Percentiles rank a stretch among this genome's conserved stretches.
Evolutionary conservation across 1,140 invertebrate genomes (phyloP).

Genomic region (Camponotus vicinus): DNA sequence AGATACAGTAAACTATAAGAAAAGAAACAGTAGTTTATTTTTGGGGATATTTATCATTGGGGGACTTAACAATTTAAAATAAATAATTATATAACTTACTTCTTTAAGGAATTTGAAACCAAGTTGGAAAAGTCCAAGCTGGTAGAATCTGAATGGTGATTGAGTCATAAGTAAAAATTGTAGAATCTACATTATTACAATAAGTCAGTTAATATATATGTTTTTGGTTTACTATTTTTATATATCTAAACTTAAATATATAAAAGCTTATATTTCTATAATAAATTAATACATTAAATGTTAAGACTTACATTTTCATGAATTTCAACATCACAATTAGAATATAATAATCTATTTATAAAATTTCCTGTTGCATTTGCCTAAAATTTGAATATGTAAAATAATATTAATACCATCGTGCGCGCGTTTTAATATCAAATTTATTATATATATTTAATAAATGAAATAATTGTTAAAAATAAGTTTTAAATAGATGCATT

Average conservation of each 20-base stretch:
- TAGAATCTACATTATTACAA: slow-evolving; percentile 11
- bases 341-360: background rate
- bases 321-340: background rate
- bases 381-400: background rate
- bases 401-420: no score
- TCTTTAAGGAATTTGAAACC: slow-evolving; percentile 19
- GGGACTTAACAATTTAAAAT: background rate
- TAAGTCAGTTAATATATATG: background rate
- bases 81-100: background rate
- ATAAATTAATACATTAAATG: background rate
- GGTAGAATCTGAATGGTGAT: slow-evolving; percentile 2
- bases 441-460: background rate
- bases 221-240: background rate
- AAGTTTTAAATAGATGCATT: background rate
- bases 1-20: background rate
- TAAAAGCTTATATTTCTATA: background rate
- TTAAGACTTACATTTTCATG: slow-evolving; percentile 23
- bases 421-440: no score
- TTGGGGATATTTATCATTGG: background rate
- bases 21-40: background rate
- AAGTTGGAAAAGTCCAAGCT: slow-evolving; percentile 28
- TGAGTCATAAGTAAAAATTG: background rate
- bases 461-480: background rate
- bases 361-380: background rate
- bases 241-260: no score